Evolutionary conservation across 2,888 invertebrate species (phyloP).

Genomic region (Drosophila lutescens): DNA sequence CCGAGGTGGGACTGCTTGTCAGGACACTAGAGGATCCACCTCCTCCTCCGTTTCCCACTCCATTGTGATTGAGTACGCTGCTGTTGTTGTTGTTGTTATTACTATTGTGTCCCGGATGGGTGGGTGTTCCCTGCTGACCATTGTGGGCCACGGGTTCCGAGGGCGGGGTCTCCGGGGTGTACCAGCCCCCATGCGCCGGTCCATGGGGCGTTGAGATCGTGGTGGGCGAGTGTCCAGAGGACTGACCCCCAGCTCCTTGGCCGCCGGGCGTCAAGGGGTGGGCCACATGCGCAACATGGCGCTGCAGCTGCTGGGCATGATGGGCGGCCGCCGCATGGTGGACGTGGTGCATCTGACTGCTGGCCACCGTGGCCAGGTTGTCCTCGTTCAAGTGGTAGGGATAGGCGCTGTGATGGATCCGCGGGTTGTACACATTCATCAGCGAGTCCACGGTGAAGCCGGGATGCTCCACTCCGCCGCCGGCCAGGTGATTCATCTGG

Average conservation of each 20-base stretch:
- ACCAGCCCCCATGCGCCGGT: conserved; percentile 84
- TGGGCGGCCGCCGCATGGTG: conserved; percentile 82
- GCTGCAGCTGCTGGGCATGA: conserved; percentile 74
- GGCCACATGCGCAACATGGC: conserved; percentile 76
- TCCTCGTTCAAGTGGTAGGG: conserved; percentile 84
- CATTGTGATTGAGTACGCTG: conserved; percentile 39
- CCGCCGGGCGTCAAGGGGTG: conserved; percentile 75
- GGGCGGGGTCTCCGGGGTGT: conserved; percentile 84
- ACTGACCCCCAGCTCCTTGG: conserved; percentile 70
- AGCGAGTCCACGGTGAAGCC: conserved; percentile 84
- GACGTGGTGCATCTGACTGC: conserved; percentile 81
- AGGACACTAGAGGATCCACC: conserved; percentile 52
- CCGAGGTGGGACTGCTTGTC: conserved; percentile 77
- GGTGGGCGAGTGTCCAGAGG: conserved; percentile 80
- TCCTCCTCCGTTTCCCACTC: conserved; percentile 50
- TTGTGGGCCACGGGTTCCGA: conserved; percentile 80
- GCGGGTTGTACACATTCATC: conserved; percentile 85
- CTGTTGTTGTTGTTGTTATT: conserved; percentile 55
- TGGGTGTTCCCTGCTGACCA: conserved; percentile 54
- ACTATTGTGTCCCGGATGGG: conserved; percentile 52
- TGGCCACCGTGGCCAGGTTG: conserved; percentile 72
- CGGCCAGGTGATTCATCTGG: conserved; percentile 84
- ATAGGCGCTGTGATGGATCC: conserved; percentile 84
- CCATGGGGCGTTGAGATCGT: conserved; percentile 82
- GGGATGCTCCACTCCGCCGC: conserved; percentile 80